A percentile compares a stretch with the other conserved stretches of the same genome.
Evolutionary conservation across 2,797 vertebrate genomes (phyloP).

Genomic region (Phataginus tetradactyla): DNA sequence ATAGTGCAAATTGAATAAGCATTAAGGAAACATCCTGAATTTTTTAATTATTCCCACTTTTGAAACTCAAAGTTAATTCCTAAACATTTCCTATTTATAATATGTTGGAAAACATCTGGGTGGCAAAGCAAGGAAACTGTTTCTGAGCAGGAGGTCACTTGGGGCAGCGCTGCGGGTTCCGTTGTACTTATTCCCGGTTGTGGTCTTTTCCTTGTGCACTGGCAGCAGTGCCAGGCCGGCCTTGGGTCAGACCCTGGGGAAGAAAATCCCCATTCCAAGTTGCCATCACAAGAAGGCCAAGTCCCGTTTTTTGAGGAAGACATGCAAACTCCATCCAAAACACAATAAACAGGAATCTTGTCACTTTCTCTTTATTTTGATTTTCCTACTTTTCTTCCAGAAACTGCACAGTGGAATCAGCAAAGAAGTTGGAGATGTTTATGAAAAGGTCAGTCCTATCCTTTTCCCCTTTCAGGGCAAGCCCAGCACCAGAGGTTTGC

Average conservation of each 20-base stretch:
- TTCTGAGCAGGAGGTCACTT: not conserved
- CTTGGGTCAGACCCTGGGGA: not conserved
- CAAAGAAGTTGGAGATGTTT: not conserved
- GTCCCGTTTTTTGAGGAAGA: not conserved
- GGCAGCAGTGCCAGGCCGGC: not conserved
- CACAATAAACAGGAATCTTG: not conserved
- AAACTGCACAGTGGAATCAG: slow-evolving; percentile 15
- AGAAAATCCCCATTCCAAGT: not conserved
- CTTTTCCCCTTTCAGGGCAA: not conserved
- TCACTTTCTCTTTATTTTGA: not conserved
- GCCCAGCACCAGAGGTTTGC: not conserved
- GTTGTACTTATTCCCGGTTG: not conserved
- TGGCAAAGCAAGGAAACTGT: not conserved
- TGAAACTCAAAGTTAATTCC: not conserved
- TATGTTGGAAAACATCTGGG: not conserved
- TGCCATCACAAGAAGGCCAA: not conserved
- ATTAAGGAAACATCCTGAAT: not conserved
- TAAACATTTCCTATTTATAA: not conserved
- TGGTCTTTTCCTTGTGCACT: slow-evolving; percentile 10
- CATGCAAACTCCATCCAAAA: not conserved
- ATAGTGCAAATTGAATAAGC: not conserved
- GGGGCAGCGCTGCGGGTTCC: not conserved
- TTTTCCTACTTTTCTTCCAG: slow-evolving; percentile 6
- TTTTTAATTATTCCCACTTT: not conserved
- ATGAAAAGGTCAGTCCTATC: not conserved